phyloP scores from a whole-genome alignment of 2,797 vertebrate genomes.

The Acanthurus lineatus region DNA sequence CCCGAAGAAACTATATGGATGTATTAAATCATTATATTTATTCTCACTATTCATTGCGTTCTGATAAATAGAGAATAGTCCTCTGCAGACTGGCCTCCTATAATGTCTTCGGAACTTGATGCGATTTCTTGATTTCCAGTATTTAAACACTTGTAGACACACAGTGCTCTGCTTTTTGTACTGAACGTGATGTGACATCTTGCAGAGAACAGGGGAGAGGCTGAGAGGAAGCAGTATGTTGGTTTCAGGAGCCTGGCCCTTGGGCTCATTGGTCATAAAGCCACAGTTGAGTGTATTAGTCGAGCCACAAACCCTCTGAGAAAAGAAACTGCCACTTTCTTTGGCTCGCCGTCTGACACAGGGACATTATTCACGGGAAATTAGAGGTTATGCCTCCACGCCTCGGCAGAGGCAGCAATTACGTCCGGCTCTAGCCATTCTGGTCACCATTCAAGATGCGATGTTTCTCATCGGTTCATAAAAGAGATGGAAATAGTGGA shows the following conservation, averaged over 20 bases:
- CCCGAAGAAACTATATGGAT: no score
- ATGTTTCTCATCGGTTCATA: conserved; percentile 59
- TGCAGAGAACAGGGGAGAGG: conserved; percentile 20
- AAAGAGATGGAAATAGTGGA: conserved; percentile 64
- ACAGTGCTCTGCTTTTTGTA: conserved; percentile 8
- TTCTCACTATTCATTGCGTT: no score
- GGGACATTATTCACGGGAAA: conserved; percentile 84
- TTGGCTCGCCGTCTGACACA: conserved; percentile 65
- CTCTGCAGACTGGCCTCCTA: conserved; percentile 7
- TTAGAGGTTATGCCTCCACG: conserved; percentile 80
- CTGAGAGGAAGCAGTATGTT: conserved; percentile 54
- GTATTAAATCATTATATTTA: no score
- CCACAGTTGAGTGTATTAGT: conserved; percentile 80
- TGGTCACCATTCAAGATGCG: conserved; percentile 67
- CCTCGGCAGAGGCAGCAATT: conserved; percentile 78
- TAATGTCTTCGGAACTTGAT: background rate
- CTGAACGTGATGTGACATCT: conserved; percentile 43
- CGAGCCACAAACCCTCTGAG: conserved; percentile 78
- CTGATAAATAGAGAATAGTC: background rate
- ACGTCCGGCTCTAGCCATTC: conserved; percentile 64
- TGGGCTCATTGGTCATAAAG: conserved; percentile 71
- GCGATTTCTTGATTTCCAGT: conserved; percentile 13
- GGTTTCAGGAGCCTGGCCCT: conserved; percentile 58
- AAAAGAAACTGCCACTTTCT: conserved; percentile 83
- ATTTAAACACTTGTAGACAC: conserved; percentile 24